These are phyloP conservation scores for Amphiprion ocellaris DNA, from an alignment of 2,113 vertebrate genomes.

Conservation along the genomic window DNA sequence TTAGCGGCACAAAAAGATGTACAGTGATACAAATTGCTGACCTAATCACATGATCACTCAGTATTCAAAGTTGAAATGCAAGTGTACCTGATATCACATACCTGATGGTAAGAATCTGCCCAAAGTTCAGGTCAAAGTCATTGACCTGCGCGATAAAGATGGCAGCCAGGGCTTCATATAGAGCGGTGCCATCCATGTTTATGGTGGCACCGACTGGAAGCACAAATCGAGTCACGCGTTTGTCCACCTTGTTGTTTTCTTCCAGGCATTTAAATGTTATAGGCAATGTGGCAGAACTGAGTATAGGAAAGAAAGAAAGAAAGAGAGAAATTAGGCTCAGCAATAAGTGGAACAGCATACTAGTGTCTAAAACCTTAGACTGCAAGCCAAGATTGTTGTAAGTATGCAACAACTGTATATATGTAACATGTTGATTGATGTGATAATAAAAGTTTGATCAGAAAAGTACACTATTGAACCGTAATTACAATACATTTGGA, in stretches of 20 bases:
- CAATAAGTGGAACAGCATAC: neutral
- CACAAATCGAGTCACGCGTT: slow-evolving; percentile 95
- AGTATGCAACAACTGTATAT: too few relatives aligned
- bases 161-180: slow-evolving; percentile 96
- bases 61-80: neutral
- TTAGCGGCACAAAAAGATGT: too few relatives aligned
- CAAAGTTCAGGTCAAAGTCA: slow-evolving; percentile 93
- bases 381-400: too few relatives aligned
- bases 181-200: slow-evolving; percentile 96
- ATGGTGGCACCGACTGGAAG: slow-evolving; percentile 96
- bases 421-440: too few relatives aligned
- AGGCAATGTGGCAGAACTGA: slow-evolving; percentile 94
- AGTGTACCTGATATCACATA: slow-evolving; percentile 63
- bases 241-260: slow-evolving; percentile 95
- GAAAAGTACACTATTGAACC: too few relatives aligned
- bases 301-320: neutral
- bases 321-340: neutral
- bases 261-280: slow-evolving; percentile 97
- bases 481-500: too few relatives aligned
- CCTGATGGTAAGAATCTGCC: slow-evolving; percentile 98
- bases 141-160: slow-evolving; percentile 99
- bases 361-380: too few relatives aligned
- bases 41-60: neutral
- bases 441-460: too few relatives aligned
- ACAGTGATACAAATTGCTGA: neutral